Conservation (phyloP, 2,888 invertebrate genomes). For the Xestia xanthographa region DNA sequence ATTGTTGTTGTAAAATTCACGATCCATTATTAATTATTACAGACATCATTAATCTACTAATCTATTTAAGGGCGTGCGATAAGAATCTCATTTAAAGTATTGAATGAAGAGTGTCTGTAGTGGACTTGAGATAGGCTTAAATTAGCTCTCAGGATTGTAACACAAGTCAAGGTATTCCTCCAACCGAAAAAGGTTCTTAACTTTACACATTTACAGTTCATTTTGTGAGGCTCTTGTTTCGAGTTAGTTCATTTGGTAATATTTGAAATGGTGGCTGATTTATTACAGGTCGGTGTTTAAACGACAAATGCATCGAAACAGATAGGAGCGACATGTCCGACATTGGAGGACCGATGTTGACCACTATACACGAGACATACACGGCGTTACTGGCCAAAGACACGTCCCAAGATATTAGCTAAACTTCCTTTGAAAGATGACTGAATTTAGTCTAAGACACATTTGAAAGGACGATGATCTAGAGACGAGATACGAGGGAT, state of each 20-base stretch:
- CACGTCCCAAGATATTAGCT: conserved; percentile 73
- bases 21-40: conserved; percentile 91
- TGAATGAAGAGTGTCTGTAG: conserved; percentile 90
- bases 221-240: conserved; percentile 12
- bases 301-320: conserved; percentile 91
- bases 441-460: neutral
- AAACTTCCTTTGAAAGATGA: neutral
- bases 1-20: conserved; percentile 90
- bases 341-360: conserved; percentile 89
- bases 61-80: conserved; percentile 90
- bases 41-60: conserved; percentile 91
- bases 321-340: conserved; percentile 90
- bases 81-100: conserved; percentile 91
- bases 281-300: conserved; percentile 91
- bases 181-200: conserved; percentile 61
- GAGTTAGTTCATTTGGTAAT: conserved; percentile 68
- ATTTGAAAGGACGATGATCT: too few relatives aligned
- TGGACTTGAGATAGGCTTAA: conserved; percentile 90
- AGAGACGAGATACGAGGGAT: too few relatives aligned
- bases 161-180: conserved; percentile 42
- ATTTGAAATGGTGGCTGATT: conserved; percentile 82
- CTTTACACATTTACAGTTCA: conserved; percentile 41
- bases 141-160: conserved; percentile 74
- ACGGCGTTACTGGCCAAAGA: conserved; percentile 73
- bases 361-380: conserved; percentile 81